Base-by-base conservation (phyloP, 2,113 vertebrate genomes). In the Halichoerus grypus region DNA sequence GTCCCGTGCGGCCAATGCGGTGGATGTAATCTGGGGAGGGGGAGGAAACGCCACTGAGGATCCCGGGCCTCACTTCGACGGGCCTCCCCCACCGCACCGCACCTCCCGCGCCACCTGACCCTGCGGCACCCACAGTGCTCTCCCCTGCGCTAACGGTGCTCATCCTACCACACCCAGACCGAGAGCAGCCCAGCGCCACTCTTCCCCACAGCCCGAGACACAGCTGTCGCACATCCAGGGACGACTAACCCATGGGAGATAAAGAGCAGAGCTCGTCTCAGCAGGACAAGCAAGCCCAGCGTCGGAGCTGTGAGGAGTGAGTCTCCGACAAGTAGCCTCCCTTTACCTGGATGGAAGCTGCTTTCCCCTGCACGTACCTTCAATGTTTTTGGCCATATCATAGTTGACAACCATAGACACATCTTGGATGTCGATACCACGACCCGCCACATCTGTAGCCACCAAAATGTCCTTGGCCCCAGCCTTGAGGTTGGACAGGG, bases 331-430 rank as follows among this genome's bases (percentile, higher is more conserved):
- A 39, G 55, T 12, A 71, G 26, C 31, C 24, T 46, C 57, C 36
- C 55, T 55, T 79, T 6, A 31, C 24, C 71, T 59, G 63, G 31
- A 69, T 0, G 24, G 53, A 71, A 81, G 81, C 57, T 26, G 24
- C 81, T 46, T n/a, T n/a, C 2, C 4, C 53, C 28, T 1, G 9
- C 1, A 87, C 99, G 98, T 97, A 99, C 99, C 99, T 98, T 99
- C 99, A 28, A 99, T 99, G 98, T 99, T 99, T 98, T 99, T 99
- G 57, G 99, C 99, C 99, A 99, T 99, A 98, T 99, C 99, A 3
- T 99, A 99, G 99, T 99, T 99, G 95, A 99, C 96, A 5, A 99
- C 99, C 99, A 99, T 99, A 18, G 99, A 99, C 55, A 99, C 99
- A 33, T 99, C 99, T 0, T 99, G 99, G 98, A 99, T 99, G 97